Evolutionary conservation across 2,113 vertebrate genomes (phyloP).

Genomic region (Microcebus ravelobensis): DNA sequence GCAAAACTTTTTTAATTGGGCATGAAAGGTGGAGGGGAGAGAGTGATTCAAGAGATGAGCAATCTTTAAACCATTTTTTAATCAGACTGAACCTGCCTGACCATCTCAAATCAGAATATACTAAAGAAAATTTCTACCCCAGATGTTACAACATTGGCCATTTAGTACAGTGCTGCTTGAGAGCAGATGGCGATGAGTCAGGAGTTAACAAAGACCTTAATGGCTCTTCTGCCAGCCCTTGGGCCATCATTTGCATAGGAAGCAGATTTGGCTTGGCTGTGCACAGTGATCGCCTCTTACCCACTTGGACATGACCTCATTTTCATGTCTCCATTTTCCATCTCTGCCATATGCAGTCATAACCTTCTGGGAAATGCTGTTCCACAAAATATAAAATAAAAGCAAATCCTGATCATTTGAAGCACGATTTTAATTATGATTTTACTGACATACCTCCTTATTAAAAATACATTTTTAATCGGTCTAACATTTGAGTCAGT

Average conservation of each 20-base stretch:
- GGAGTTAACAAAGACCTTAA: slow-evolving; percentile 80
- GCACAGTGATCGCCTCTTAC: slow-evolving; percentile 60
- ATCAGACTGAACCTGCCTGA: slow-evolving; percentile 65
- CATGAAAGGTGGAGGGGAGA: neutral
- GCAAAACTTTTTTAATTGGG: slow-evolving; percentile 4
- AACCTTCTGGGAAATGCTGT: slow-evolving; percentile 66
- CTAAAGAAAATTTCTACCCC: slow-evolving; percentile 75
- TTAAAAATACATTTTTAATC: slow-evolving; percentile 69
- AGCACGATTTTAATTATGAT: slow-evolving; percentile 74
- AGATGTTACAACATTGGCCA: slow-evolving; percentile 75
- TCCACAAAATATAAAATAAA: slow-evolving; percentile 64
- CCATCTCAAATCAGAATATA: slow-evolving; percentile 66
- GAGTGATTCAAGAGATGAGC: neutral
- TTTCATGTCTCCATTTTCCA: slow-evolving; percentile 75
- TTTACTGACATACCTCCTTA: slow-evolving; percentile 69
- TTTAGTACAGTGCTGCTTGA: slow-evolving; percentile 72
- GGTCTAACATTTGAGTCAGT: slow-evolving; percentile 61
- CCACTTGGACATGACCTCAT: slow-evolving; percentile 72
- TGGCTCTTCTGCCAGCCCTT: slow-evolving; percentile 73
- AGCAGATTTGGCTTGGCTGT: slow-evolving; percentile 70
- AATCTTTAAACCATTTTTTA: slow-evolving; percentile 57
- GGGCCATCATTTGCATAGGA: slow-evolving; percentile 78
- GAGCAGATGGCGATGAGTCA: slow-evolving; percentile 81
- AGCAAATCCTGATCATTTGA: slow-evolving; percentile 48
- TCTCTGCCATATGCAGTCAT: slow-evolving; percentile 68